A percentile compares a stretch with the other conserved stretches of the same genome.
Evolutionary conservation across 2,888 invertebrate genomes (phyloP).

Genomic region (Caradrina clavipalpis): DNA sequence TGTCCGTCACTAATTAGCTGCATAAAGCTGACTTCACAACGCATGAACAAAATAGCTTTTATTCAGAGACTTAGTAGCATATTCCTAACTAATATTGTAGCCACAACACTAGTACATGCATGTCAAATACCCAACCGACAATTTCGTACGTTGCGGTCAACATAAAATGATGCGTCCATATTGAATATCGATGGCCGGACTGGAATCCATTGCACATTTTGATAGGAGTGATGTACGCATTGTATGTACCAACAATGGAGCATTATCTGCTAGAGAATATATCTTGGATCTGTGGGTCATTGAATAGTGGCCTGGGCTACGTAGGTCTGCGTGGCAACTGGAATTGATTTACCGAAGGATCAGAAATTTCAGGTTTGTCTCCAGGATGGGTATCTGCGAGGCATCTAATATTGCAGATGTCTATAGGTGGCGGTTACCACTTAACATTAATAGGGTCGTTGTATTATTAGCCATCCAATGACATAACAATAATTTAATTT

Average conservation of each 20-base stretch:
- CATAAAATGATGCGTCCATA: slow-evolving; percentile 41
- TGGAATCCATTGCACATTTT: slow-evolving; percentile 58
- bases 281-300: slow-evolving; percentile 59
- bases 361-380: neutral
- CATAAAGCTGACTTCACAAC: neutral
- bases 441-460: too few species aligned
- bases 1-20: neutral
- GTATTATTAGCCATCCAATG: too few species aligned
- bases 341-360: slow-evolving; percentile 28
- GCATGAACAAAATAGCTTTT: too few species aligned
- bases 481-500: too few species aligned
- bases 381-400: neutral
- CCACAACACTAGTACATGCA: slow-evolving; percentile 3
- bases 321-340: neutral
- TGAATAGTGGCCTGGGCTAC: slow-evolving; percentile 55
- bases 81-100: neutral
- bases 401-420: too few species aligned
- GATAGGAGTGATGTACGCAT: slow-evolving; percentile 61
- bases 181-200: slow-evolving; percentile 43
- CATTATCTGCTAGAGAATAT: slow-evolving; percentile 61
- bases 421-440: too few species aligned
- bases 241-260: slow-evolving; percentile 59
- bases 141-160: slow-evolving; percentile 41
- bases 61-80: too few species aligned
- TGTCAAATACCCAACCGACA: slow-evolving; percentile 11